Evolutionary conservation across 2,797 vertebrate species (phyloP).

Genomic region (Eulemur rubriventer): DNA sequence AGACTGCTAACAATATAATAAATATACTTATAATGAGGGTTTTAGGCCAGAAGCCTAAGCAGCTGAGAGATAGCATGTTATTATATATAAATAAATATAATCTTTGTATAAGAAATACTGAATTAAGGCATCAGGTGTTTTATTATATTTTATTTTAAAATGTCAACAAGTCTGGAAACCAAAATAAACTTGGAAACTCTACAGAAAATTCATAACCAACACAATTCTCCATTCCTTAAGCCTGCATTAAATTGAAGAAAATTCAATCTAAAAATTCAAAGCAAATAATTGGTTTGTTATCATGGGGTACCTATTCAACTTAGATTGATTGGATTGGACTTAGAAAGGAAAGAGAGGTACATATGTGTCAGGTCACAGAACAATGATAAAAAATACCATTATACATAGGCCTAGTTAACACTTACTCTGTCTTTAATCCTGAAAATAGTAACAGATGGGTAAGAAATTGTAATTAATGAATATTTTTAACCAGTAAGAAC

Average conservation of each 20-base stretch:
- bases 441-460: not conserved
- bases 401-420: not conserved
- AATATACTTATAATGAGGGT: not conserved
- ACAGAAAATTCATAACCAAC: conserved; percentile 42
- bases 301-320: not conserved
- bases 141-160: conserved; percentile 46
- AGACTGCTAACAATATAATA: not conserved
- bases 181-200: conserved; percentile 50
- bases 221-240: conserved; percentile 45
- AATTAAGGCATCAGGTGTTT: conserved; percentile 20
- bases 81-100: not conserved
- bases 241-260: not conserved
- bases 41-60: not conserved
- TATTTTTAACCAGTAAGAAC: conserved; percentile 40
- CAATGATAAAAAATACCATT: not conserved
- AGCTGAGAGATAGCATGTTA: not conserved
- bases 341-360: not conserved
- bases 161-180: not conserved
- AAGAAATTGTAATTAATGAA: conserved; percentile 19
- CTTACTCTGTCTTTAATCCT: conserved; percentile 14
- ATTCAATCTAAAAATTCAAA: conserved; percentile 27
- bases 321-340: not conserved
- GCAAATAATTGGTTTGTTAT: conserved; percentile 33
- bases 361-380: not conserved
- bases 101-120: conserved; percentile 1